Evolutionary conservation across 2,113 vertebrate genomes (phyloP).

Genomic region (Pollachius pollachius): DNA sequence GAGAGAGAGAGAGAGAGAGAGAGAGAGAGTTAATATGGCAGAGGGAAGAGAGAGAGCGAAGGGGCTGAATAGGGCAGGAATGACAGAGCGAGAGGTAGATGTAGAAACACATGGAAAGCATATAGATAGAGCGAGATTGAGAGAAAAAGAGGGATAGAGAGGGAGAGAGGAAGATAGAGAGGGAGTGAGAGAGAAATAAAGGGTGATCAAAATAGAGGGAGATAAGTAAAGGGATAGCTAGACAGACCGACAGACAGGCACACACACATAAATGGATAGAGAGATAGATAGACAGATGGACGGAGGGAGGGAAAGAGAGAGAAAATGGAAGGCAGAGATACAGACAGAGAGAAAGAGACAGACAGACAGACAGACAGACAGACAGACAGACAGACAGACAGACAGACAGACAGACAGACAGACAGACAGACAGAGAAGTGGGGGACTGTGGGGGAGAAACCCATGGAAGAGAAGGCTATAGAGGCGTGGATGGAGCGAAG

Average conservation of each 20-base stretch:
- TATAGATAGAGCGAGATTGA: neutral
- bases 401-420: neutral
- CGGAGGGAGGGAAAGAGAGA: neutral
- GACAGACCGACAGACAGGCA: slow-evolving; percentile 4
- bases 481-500: neutral
- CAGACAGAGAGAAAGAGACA: slow-evolving; percentile 42
- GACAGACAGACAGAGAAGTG: neutral
- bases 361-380: slow-evolving; percentile 28
- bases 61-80: no score
- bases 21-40: no score
- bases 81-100: no score
- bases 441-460: neutral
- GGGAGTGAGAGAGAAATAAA: slow-evolving; percentile 38
- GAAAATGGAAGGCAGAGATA: slow-evolving; percentile 20
- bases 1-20: no score
- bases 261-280: slow-evolving; percentile 50
- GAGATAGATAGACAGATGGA: slow-evolving; percentile 6
- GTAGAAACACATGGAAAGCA: no score
- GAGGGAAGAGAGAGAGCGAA: no score
- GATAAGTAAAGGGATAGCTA: neutral
- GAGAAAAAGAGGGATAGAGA: neutral
- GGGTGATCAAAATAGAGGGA: slow-evolving; percentile 41
- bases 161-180: no score
- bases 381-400: neutral
- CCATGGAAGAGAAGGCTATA: neutral